A percentile compares a stretch with the other conserved stretches of the same genome.
phyloP scores from a whole-genome alignment of 1,140 invertebrate genomes.

The Diachasmimorpha longicaudata region DNA sequence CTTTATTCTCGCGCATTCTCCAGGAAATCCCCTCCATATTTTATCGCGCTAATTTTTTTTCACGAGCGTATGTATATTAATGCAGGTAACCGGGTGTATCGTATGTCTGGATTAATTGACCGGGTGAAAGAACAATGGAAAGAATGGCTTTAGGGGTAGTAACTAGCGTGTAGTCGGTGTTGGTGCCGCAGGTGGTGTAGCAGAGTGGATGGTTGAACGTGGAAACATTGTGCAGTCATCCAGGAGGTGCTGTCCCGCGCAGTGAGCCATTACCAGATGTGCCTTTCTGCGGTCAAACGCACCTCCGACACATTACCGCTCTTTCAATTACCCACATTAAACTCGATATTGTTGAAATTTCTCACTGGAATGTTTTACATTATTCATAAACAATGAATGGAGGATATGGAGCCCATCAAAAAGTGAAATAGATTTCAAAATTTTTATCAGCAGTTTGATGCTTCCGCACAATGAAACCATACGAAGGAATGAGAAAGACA shows the following conservation, averaged over 20 bases:
- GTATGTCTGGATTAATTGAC: neutral
- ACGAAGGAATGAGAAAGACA: too few relatives aligned
- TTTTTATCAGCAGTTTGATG: too few relatives aligned
- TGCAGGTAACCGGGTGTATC: neutral
- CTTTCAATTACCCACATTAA: conserved; percentile 1
- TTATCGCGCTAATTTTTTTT: neutral
- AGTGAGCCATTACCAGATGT: conserved; percentile 6
- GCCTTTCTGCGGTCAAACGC: neutral
- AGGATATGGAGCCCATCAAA: too few relatives aligned
- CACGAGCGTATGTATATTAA: neutral
- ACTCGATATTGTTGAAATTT: neutral
- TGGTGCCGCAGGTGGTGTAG: neutral
- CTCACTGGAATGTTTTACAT: too few relatives aligned
- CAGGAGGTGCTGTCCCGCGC: neutral
- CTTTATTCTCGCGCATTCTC: neutral
- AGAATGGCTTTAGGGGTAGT: neutral
- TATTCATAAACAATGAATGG: too few relatives aligned
- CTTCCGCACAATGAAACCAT: too few relatives aligned
- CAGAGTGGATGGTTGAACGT: neutral
- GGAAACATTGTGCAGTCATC: conserved; percentile 8
- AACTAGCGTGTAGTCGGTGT: neutral
- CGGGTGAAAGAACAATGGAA: neutral
- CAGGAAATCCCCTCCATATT: neutral
- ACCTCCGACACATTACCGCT: neutral
- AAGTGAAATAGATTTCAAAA: too few relatives aligned